These are phyloP conservation scores for Drosophila paranaensis DNA, from an alignment of 2,888 invertebrate species.

Conservation along the genomic window DNA sequence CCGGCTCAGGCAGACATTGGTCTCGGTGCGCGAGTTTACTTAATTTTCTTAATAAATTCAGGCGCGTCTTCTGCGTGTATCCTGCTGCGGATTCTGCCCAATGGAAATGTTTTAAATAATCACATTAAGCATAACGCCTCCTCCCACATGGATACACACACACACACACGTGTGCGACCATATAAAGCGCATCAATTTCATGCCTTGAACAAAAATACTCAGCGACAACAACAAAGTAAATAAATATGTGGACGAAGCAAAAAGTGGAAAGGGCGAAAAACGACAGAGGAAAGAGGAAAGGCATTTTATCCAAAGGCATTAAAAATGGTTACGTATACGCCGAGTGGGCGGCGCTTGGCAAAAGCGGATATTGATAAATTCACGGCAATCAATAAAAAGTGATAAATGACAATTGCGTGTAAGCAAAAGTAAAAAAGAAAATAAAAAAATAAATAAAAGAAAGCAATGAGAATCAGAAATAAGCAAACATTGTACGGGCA, in stretches of 20 bases:
- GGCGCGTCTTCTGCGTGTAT: not conserved
- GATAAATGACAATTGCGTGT: constrained; percentile 79
- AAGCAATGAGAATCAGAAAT: constrained; percentile 50
- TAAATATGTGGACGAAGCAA: constrained; percentile 17
- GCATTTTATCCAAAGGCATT: constrained; percentile 70
- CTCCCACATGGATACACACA: not conserved
- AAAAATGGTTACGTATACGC: constrained; percentile 75
- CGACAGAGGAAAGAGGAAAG: not conserved
- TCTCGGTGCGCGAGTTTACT: constrained; percentile 9
- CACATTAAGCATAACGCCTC: constrained; percentile 68
- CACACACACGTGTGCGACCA: constrained; percentile 19
- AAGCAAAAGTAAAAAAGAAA: constrained; percentile 43
- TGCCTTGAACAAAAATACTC: constrained; percentile 67
- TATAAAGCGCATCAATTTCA: constrained; percentile 75
- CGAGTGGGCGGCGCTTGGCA: constrained; percentile 41
- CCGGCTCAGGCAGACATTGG: constrained; percentile 3
- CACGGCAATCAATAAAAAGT: constrained; percentile 78
- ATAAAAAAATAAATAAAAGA: constrained; percentile 34
- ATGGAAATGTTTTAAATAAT: constrained; percentile 68
- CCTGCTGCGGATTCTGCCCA: constrained; percentile 8
- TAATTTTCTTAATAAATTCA: constrained; percentile 53
- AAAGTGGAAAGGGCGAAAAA: not conserved
- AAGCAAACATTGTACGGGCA: constrained; percentile 62
- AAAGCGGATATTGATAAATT: constrained; percentile 80
- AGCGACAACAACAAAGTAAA: constrained; percentile 17